Evolutionary conservation across 2,888 invertebrate species (phyloP).

Genomic region (Lycaena phlaeas): DNA sequence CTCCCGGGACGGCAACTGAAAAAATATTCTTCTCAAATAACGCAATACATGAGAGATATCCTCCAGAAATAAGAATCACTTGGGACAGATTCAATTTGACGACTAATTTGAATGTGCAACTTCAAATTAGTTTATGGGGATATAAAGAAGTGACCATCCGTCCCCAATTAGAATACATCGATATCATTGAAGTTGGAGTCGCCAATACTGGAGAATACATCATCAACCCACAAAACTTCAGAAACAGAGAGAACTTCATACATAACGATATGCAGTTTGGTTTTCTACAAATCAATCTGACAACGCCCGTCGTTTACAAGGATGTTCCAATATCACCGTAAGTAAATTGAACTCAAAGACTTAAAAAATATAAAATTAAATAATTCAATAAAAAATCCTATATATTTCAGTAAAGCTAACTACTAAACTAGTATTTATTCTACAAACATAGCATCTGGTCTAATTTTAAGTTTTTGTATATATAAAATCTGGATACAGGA

Average conservation of each 20-base stretch:
- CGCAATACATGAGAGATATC: slow-evolving; percentile 80
- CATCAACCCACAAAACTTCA: slow-evolving; percentile 82
- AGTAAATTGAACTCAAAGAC: slow-evolving; percentile 59
- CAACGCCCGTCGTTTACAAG: slow-evolving; percentile 79
- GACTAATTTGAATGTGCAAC: slow-evolving; percentile 80
- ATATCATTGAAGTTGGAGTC: slow-evolving; percentile 77
- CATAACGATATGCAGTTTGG: slow-evolving; percentile 87
- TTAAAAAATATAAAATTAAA: no score
- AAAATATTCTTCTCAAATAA: slow-evolving; percentile 86
- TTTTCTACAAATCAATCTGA: slow-evolving; percentile 89
- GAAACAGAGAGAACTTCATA: slow-evolving; percentile 78
- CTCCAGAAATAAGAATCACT: slow-evolving; percentile 81
- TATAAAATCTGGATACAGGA: no score
- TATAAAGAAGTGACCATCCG: slow-evolving; percentile 87
- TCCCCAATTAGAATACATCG: slow-evolving; percentile 88
- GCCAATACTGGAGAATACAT: slow-evolving; percentile 81
- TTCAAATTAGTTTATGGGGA: slow-evolving; percentile 90
- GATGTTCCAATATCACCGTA: slow-evolving; percentile 81
- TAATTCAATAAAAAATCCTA: no score
- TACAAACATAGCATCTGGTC: no score
- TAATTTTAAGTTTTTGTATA: no score
- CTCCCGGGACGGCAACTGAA: slow-evolving; percentile 89
- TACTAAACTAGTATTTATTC: no score
- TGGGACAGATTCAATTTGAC: slow-evolving; percentile 93
- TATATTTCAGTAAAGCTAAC: no score